These are phyloP conservation scores for Caprella mutica DNA, from an alignment of 2,888 invertebrate species.

Conservation along the genomic window DNA sequence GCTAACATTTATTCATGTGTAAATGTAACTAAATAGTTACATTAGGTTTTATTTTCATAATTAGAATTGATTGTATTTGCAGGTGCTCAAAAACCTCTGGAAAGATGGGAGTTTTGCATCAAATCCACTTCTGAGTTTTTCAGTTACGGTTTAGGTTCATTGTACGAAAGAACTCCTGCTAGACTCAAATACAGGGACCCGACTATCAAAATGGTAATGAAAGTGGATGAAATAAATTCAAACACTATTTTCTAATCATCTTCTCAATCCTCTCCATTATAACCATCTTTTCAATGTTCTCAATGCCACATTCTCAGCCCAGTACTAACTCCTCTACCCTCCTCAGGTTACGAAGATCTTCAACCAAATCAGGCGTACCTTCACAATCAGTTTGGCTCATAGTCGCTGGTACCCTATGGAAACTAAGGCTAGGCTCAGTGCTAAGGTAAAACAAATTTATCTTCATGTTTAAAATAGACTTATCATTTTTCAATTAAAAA, in stretches of 20 bases:
- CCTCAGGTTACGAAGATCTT: constrained; percentile 28
- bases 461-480: neutral
- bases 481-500: too few relatives aligned
- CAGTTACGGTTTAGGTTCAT: constrained; percentile 44
- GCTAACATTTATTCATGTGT: too few relatives aligned
- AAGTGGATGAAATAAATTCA: neutral
- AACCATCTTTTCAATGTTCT: neutral
- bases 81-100: constrained; percentile 37
- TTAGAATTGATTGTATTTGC: too few relatives aligned
- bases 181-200: constrained; percentile 18
- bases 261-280: neutral
- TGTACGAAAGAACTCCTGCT: constrained; percentile 38
- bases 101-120: constrained; percentile 48
- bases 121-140: constrained; percentile 44
- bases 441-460: constrained; percentile 16
- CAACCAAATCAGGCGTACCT: constrained; percentile 26
- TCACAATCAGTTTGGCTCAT: constrained; percentile 19
- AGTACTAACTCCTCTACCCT: neutral
- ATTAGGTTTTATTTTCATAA: too few relatives aligned
- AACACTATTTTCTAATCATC: too few relatives aligned
- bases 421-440: constrained; percentile 24
- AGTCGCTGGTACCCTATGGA: constrained; percentile 33
- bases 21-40: too few relatives aligned
- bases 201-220: constrained; percentile 9
- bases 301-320: neutral